Evolutionary conservation across 2,888 invertebrate species (phyloP).

Genomic region (Hypomecis punctinalis): DNA sequence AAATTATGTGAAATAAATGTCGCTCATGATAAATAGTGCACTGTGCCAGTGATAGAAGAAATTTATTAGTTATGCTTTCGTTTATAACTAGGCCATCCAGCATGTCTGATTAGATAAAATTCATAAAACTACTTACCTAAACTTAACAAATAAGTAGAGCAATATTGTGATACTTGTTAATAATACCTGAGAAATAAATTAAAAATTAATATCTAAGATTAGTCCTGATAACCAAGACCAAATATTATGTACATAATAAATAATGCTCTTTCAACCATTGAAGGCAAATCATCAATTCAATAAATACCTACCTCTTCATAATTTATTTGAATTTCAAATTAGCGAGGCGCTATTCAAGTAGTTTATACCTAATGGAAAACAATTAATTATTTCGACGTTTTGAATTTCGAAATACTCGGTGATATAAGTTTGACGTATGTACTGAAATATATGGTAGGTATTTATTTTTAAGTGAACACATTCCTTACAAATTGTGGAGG

Average conservation of each 20-base stretch:
- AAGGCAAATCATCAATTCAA: neutral
- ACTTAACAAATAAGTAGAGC: constrained; percentile 4
- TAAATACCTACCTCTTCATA: neutral
- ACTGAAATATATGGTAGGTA: too few species aligned
- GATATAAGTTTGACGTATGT: too few species aligned
- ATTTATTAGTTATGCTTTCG: constrained; percentile 47
- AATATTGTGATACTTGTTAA: neutral
- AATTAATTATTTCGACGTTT: neutral
- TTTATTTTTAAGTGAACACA: too few species aligned
- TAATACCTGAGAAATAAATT: neutral
- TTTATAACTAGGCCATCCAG: constrained; percentile 50
- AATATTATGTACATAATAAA: neutral
- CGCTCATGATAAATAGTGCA: constrained; percentile 47
- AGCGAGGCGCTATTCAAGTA: neutral
- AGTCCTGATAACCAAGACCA: too few species aligned
- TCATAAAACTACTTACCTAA: constrained; percentile 11
- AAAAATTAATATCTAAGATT: too few species aligned
- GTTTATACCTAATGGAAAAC: constrained; percentile 2
- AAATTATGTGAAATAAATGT: constrained; percentile 5
- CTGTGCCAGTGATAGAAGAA: constrained; percentile 57
- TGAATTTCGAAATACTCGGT: too few species aligned
- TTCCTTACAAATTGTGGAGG: too few species aligned
- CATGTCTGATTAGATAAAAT: constrained; percentile 53
- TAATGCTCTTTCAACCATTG: neutral
- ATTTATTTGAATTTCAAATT: constrained; percentile 4